phyloP scores from a whole-genome alignment of 2,888 invertebrate species.

The Epirrhoe tristata region DNA sequence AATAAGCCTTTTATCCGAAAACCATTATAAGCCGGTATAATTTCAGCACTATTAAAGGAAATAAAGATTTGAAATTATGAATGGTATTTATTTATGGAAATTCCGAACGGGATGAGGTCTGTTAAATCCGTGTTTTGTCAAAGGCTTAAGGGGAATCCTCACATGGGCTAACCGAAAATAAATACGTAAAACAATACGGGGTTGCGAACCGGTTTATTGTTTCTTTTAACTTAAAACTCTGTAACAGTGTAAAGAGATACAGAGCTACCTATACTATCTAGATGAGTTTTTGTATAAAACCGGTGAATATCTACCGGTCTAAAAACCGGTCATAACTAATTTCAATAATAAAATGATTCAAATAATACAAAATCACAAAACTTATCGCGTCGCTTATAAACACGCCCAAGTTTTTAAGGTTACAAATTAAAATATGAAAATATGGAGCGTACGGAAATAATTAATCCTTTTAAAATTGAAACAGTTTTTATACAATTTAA shows the following conservation, averaged over 20 bases:
- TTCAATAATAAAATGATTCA: too few species aligned
- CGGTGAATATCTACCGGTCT: too few species aligned
- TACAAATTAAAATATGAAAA: too few species aligned
- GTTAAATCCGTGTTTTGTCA: constrained; percentile 9
- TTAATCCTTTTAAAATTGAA: too few species aligned
- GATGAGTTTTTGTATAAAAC: not conserved
- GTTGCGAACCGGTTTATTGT: not conserved
- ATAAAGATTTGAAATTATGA: constrained; percentile 6
- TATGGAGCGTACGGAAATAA: too few species aligned
- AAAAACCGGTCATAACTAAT: too few species aligned
- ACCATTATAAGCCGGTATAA: not conserved
- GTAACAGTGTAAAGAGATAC: not conserved
- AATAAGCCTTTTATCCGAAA: not conserved
- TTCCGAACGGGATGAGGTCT: not conserved
- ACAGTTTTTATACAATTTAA: too few species aligned
- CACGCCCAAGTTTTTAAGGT: too few species aligned
- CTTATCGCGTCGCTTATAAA: too few species aligned
- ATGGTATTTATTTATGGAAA: constrained; percentile 11
- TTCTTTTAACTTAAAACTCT: not conserved
- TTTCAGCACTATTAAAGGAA: constrained; percentile 4
- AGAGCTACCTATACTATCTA: too few species aligned
- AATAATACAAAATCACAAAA: too few species aligned
- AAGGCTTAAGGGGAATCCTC: not conserved
- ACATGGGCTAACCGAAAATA: not conserved
- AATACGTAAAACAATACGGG: not conserved